Conservation (phyloP, 2,797 vertebrate genomes). For the Channallabes apus region DNA sequence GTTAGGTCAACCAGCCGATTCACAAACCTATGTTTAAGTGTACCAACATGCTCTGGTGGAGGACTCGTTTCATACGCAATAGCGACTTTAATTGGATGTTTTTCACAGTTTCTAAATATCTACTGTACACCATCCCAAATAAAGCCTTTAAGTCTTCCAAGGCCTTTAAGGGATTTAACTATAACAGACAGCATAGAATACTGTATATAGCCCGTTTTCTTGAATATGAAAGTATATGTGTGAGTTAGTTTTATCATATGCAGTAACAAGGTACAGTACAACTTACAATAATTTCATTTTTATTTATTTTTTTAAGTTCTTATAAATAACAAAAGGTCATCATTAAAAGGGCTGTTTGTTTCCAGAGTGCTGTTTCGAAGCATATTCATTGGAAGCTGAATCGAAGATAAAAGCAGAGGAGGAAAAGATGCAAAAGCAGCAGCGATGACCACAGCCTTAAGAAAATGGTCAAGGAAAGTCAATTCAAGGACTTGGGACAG, state of each 20-base stretch:
- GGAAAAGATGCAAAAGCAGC: too few relatives aligned
- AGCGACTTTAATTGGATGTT: constrained; percentile 11
- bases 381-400: too few relatives aligned
- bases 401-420: too few relatives aligned
- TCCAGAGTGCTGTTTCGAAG: too few relatives aligned
- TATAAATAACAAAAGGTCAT: too few relatives aligned
- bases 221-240: background rate
- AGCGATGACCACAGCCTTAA: too few relatives aligned
- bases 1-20: constrained; percentile 41
- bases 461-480: too few relatives aligned
- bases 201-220: constrained; percentile 49
- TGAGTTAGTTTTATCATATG: background rate
- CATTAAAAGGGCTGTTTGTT: too few relatives aligned
- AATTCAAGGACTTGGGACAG: too few relatives aligned
- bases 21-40: constrained; percentile 45
- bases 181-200: background rate
- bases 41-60: constrained; percentile 26
- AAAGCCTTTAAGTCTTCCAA: background rate
- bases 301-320: too few relatives aligned
- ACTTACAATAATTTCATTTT: too few relatives aligned
- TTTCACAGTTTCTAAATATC: background rate
- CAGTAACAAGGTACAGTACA: background rate
- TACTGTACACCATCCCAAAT: background rate
- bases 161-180: background rate
- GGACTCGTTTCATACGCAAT: background rate